Conservation (phyloP, 2,888 invertebrate genomes). For the Aethes cnicana region DNA sequence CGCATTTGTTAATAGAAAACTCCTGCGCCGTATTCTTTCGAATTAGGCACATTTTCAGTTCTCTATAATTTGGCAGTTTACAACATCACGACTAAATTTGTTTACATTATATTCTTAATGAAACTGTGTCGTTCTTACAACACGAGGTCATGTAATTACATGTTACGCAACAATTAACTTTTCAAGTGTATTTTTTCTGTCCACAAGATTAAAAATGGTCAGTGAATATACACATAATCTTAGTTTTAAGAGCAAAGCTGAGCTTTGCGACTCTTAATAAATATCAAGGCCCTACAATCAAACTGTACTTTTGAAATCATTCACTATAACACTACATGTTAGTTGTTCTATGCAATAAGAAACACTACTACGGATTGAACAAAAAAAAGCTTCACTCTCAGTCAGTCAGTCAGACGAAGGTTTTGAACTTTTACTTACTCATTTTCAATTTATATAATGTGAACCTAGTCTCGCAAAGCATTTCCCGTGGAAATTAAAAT, state of each 20-base stretch:
- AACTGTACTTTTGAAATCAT: too few relatives aligned
- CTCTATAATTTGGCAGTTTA: slow-evolving; percentile 73
- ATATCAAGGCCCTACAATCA: too few relatives aligned
- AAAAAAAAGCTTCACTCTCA: too few relatives aligned
- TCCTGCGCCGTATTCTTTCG: slow-evolving; percentile 70
- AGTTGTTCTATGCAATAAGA: too few relatives aligned
- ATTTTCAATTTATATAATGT: too few relatives aligned
- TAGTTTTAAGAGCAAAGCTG: neutral
- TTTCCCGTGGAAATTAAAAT: slow-evolving; percentile 1
- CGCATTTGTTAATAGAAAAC: slow-evolving; percentile 80
- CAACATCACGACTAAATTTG: slow-evolving; percentile 60
- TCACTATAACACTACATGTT: too few relatives aligned
- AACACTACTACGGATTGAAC: too few relatives aligned
- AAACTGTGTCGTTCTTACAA: slow-evolving; percentile 20
- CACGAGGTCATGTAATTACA: slow-evolving; percentile 41
- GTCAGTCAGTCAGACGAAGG: too few relatives aligned
- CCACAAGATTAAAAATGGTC: neutral
- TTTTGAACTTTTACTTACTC: too few relatives aligned
- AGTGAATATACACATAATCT: neutral
- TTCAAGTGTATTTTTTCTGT: neutral
- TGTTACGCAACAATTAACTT: slow-evolving; percentile 15
- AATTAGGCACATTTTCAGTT: slow-evolving; percentile 74
- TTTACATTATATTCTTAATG: slow-evolving; percentile 41
- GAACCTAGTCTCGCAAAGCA: too few relatives aligned
- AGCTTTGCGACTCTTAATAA: too few relatives aligned